Conservation (phyloP, 2,113 vertebrate genomes). For the Erythrolamprus reginae region DNA sequence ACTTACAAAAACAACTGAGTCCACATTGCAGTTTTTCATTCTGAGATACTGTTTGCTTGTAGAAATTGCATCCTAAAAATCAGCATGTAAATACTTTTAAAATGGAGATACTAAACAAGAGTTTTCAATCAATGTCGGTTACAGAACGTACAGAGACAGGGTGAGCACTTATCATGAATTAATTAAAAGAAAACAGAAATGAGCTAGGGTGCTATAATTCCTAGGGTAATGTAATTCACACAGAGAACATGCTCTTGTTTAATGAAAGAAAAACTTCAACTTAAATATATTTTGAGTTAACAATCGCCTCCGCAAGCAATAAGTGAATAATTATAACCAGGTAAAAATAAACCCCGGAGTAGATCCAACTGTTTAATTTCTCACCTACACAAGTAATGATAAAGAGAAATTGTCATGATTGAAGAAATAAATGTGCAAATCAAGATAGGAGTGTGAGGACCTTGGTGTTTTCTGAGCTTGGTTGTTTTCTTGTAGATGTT, state of each 20-base stretch:
- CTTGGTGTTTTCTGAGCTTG: background rate
- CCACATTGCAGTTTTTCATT: background rate
- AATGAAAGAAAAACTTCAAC: background rate
- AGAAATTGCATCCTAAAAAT: background rate
- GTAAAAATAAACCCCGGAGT: background rate
- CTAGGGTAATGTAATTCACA: background rate
- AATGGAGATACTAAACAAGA: background rate
- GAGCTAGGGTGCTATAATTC: background rate
- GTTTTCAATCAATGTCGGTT: background rate
- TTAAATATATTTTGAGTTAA: background rate
- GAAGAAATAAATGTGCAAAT: background rate
- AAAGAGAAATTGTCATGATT: rapidly evolving
- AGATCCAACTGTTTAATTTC: constrained; percentile 22
- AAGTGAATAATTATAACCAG: background rate
- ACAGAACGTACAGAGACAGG: background rate
- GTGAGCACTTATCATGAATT: background rate
- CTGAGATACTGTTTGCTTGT: background rate
- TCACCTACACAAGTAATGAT: background rate
- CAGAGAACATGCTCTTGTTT: background rate
- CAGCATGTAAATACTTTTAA: background rate
- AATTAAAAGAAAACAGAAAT: background rate
- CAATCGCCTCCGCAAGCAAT: background rate
- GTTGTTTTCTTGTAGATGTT: background rate
- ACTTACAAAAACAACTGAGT: background rate
- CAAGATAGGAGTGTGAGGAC: background rate